phyloP scores from a whole-genome alignment of 2,888 invertebrate species.

The Bombyx huttoni region DNA sequence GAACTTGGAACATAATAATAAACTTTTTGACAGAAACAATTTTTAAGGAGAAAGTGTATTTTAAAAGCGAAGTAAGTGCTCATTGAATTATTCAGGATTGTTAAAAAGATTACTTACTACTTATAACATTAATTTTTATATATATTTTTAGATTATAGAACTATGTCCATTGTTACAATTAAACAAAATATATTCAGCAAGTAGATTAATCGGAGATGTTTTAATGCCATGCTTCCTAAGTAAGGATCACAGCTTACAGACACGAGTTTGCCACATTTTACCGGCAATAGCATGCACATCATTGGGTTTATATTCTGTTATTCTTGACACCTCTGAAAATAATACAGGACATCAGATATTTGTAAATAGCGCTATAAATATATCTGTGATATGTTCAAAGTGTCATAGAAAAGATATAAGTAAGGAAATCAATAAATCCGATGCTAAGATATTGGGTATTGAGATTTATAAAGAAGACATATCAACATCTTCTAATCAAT shows the following conservation, averaged over 20 bases:
- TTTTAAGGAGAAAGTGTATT: constrained; percentile 23
- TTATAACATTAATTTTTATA: neutral
- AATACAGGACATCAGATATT: constrained; percentile 32
- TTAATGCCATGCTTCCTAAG: constrained; percentile 49
- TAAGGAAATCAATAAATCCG: constrained; percentile 10
- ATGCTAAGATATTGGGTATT: neutral
- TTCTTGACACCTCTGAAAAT: constrained; percentile 16
- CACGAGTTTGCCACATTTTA: constrained; percentile 26
- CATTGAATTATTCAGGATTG: neutral
- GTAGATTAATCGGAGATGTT: constrained; percentile 52
- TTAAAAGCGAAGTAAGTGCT: constrained; percentile 16
- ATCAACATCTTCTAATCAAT: constrained; percentile 17
- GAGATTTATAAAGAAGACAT: constrained; percentile 18
- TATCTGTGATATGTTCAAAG: constrained; percentile 38
- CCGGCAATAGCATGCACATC: constrained; percentile 46
- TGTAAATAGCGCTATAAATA: constrained; percentile 19
- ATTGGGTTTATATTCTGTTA: constrained; percentile 29
- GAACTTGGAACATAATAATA: constrained; percentile 27
- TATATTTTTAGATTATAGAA: constrained; percentile 40
- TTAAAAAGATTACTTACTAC: neutral
- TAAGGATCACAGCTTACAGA: constrained; percentile 37
- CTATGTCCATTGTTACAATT: constrained; percentile 41
- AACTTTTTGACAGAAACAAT: constrained; percentile 20
- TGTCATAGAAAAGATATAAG: constrained; percentile 29
- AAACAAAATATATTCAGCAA: constrained; percentile 38